Base-by-base conservation (phyloP, 2,797 vertebrate genomes). In the Momotus momota region DNA sequence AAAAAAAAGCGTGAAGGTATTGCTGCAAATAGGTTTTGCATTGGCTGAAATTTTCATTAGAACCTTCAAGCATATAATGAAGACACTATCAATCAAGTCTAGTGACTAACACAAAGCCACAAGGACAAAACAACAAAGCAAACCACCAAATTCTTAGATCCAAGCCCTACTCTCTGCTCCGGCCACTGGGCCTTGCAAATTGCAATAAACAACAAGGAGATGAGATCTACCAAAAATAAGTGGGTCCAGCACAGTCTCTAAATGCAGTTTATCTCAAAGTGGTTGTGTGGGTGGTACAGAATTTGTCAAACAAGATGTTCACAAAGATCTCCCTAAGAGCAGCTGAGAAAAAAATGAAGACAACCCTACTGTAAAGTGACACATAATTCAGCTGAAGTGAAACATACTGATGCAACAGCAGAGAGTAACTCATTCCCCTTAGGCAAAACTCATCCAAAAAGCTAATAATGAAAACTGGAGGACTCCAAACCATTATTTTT, bases 261-360 rank as follows among this genome's bases (percentile, higher is more conserved):
- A 26, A 72, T 93, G 91, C 89, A 86, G 57, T 73, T 93, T 94
- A 86, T 83, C 93, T 93, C 86, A 94, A 84, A 94, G 94, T 93
- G 88, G 94, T 95, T 95, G 74, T 85, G 94, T 95, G 94, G 91
- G 88, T 82, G 94, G 90, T 65, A 64, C 41, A 94, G 88, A 86
- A 95, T 97, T 97, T 97, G 96, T 96, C 93, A 95, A 95, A 94
- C 86, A 96, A 89, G 93, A 96, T 96, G 91, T 96, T 96, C 95
- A 85, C 83, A 71, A 87, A 87, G 88, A 93, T 95, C 91, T 96
- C 88, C 90, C 86, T 29, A 40, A 96, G 88, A 29, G 0, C 60
- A 61, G 78, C 86, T 0, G 57, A 94, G 93, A 85, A 91, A 95
- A 95, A 95, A 97, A 35, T 87, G 78, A 95, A 95, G 94, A 93